Base-by-base conservation (phyloP, 2,113 vertebrate genomes). In the Elaphurus davidianus region DNA sequence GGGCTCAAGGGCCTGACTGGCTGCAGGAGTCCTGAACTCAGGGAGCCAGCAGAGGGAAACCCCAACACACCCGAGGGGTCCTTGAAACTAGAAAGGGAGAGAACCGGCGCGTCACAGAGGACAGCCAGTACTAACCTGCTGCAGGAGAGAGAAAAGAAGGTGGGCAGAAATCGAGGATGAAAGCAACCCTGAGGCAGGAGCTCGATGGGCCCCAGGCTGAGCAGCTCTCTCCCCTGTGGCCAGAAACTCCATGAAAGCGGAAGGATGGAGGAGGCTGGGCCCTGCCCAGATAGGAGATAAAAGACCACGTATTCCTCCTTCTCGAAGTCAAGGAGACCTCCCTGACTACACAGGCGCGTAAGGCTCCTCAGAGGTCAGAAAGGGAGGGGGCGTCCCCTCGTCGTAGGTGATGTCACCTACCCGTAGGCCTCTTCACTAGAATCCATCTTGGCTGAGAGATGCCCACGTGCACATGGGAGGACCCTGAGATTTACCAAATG, bases 51-150 rank as follows among this genome's bases (percentile, higher is more conserved):
- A 16, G 23, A 92, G 52, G 36, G 74, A 54, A 79, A 62, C 12
- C 33, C 4, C 62, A 55, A 0, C 0, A 4, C 1, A 21, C 19
- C 40, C 0, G 7, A 3, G 3, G 50, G 36, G 60, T 13, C 36
- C 81, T n/a, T n/a, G 17, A 40, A 30, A 23, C 7, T 6, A 83
- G 82, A 33, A 33, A 50, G 64, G 21, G 36, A 55, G 54, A 87
- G 59, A 94, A 13, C 27, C 0, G 0, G 45, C 7, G 0, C 3
- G 4, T 33, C 50, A 16, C 54, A 25, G 62, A 84, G 28, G 81
- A 57, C 1, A 36, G 60, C 47, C 12, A 7, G 25, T 8, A 30
- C 25, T n/a, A 2, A n/a, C 4, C 23, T 5, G 1, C 54, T 0
- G 3, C 30, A 74, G 81, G 47, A 50, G 74, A 62, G 17, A 74